Evolutionary conservation across 2,888 invertebrate genomes (phyloP), one percentile per base, ranked within the genome.

Genomic region (Drosophila cognata): DNA sequence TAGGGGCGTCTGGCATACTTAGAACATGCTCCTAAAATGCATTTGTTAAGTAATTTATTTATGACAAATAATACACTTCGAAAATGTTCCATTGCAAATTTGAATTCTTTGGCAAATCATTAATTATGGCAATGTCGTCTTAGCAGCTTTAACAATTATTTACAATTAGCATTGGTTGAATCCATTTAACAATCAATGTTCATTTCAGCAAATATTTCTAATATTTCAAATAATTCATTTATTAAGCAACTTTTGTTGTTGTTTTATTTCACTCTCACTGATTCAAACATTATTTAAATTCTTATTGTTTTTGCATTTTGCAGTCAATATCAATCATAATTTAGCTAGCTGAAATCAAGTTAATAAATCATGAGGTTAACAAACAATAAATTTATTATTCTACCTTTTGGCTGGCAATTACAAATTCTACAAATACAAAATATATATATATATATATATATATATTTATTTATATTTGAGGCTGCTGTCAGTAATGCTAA

Each of bases 1-100:
- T 74, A 67, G 61, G 66, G 77, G 28, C 11, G 10, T 13, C 28
- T 52, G 36, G 41, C 78, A 75, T 53, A 67, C 36, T 41, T 25
- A 55, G 55, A 66, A 25, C 61, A 31, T 43, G 56, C 57, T 50
- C 68, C 75, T 46, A 64, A 79, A 59, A 74, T 61, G 76, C 68
- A 76, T 50, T 65, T 53, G 50, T 25, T 48, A 41, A n/a, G 71
- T 46, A 55, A 64, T 66, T 64, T 62, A 60, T 58, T 50, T 68
- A 57, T 41, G 51, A 64, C 74, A 74, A 69, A 74, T 64, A 60
- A 63, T 56, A 11, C 79, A 36, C 29, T 52, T 43, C 16, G n/a
- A 50, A 59, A 61, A 55, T 58, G 55, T 36, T 60, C 21, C 57
- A 75, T 53, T 65, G 65, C 57, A 29, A 53, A 41, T 21, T 35